Conservation (phyloP, 2,888 invertebrate genomes). For the Acanthosepion esculentum region DNA sequence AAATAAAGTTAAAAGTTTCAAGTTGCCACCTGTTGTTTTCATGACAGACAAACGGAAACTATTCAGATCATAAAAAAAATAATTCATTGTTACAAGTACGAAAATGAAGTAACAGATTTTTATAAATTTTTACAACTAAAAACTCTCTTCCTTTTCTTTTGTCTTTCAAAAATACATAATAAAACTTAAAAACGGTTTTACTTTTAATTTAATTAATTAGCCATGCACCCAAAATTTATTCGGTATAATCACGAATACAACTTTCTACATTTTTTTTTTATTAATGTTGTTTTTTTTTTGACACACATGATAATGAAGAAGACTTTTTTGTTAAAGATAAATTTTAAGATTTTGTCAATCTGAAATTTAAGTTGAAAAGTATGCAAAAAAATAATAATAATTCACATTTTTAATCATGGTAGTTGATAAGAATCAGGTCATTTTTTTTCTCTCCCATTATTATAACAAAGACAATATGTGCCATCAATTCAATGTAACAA, state of each 20-base stretch:
- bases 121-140: background rate
- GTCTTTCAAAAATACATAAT: background rate
- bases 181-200: background rate
- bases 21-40: background rate
- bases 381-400: background rate
- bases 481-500: too few relatives aligned
- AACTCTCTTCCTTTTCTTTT: background rate
- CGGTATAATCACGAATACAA: too few relatives aligned
- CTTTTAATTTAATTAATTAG: too few relatives aligned
- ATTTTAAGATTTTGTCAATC: background rate
- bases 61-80: background rate
- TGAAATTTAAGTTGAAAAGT: background rate
- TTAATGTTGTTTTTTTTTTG: too few relatives aligned
- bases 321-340: too few relatives aligned
- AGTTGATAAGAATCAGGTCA: too few relatives aligned
- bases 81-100: background rate
- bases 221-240: background rate
- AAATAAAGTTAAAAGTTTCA: background rate
- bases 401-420: too few relatives aligned
- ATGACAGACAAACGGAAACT: background rate
- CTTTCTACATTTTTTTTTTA: too few relatives aligned
- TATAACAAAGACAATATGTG: too few relatives aligned
- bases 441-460: too few relatives aligned
- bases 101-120: background rate
- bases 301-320: background rate